These are phyloP conservation scores for Gonioctena quinquepunctata DNA, from an alignment of 1,140 invertebrate genomes.

Conservation along the genomic window DNA sequence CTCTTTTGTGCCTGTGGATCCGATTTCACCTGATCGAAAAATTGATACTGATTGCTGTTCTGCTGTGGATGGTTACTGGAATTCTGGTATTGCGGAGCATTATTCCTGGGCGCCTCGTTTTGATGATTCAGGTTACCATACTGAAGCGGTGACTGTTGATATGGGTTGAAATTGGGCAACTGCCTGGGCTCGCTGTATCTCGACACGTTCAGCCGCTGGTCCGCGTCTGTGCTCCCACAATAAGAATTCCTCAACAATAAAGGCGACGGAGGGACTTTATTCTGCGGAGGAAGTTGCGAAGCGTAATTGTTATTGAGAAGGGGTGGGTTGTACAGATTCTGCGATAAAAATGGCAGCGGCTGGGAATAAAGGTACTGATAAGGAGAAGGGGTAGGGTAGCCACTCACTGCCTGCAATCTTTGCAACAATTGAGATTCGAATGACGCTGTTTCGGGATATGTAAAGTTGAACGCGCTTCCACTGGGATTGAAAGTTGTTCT, in stretches of 20 bases:
- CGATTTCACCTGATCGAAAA: neutral
- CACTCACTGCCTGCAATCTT: constrained; percentile 44
- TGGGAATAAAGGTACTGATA: constrained; percentile 38
- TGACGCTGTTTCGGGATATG: constrained; percentile 29
- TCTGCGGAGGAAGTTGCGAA: constrained; percentile 45
- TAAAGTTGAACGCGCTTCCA: constrained; percentile 44
- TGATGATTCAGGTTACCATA: neutral
- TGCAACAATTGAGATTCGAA: constrained; percentile 48
- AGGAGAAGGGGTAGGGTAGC: constrained; percentile 30
- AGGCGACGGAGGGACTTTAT: constrained; percentile 46
- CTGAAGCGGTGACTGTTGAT: neutral
- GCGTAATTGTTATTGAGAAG: constrained; percentile 50
- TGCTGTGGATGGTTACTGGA: too few relatives aligned
- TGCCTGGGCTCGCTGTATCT: constrained; percentile 44
- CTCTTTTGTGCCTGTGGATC: neutral
- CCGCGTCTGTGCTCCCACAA: constrained; percentile 43
- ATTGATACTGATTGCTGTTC: too few relatives aligned
- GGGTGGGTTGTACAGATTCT: constrained; percentile 27
- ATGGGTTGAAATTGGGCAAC: constrained; percentile 2
- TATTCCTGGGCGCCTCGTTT: neutral
- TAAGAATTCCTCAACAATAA: constrained; percentile 44
- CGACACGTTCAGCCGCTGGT: constrained; percentile 42
- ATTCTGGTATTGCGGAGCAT: neutral
- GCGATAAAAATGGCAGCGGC: constrained; percentile 30
- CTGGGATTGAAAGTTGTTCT: constrained; percentile 40